These are phyloP conservation scores for Lepidurus arcticus DNA, from an alignment of 1,140 invertebrate genomes.

Conservation along the genomic window DNA sequence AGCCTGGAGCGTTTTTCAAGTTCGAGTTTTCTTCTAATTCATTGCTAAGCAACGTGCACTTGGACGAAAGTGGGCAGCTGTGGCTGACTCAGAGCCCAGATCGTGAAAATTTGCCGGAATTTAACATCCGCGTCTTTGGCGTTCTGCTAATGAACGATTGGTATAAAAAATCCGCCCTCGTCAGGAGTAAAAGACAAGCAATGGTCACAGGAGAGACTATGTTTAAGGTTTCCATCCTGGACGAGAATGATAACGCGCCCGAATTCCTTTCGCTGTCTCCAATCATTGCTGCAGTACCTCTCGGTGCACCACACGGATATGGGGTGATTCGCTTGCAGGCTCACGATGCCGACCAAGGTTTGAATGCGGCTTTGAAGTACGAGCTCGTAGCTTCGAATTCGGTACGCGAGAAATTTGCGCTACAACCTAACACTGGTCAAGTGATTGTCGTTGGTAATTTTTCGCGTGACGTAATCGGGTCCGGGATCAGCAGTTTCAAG, in stretches of 20 bases:
- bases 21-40: not conserved
- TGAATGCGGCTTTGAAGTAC: conserved; percentile 72
- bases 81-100: conserved; percentile 41
- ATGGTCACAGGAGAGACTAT: conserved; percentile 55
- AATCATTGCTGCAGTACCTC: conserved; percentile 68
- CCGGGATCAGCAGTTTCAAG: conserved; percentile 53
- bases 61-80: conserved; percentile 24
- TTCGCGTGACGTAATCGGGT: conserved; percentile 46
- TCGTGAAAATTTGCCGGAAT: conserved; percentile 39
- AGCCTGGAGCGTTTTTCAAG: not conserved
- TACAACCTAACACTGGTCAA: conserved; percentile 65
- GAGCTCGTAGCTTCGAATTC: conserved; percentile 55
- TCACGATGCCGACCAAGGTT: conserved; percentile 62
- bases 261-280: conserved; percentile 61
- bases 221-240: conserved; percentile 64
- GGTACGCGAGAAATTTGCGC: conserved; percentile 60
- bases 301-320: conserved; percentile 69
- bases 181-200: conserved; percentile 28
- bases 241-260: conserved; percentile 75
- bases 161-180: not conserved
- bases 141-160: not conserved
- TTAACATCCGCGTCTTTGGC: not conserved
- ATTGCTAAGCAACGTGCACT: not conserved
- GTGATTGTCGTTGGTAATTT: conserved; percentile 64
- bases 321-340: conserved; percentile 63